Conservation (phyloP, 2,888 invertebrate species). For the Lagria hirta region DNA sequence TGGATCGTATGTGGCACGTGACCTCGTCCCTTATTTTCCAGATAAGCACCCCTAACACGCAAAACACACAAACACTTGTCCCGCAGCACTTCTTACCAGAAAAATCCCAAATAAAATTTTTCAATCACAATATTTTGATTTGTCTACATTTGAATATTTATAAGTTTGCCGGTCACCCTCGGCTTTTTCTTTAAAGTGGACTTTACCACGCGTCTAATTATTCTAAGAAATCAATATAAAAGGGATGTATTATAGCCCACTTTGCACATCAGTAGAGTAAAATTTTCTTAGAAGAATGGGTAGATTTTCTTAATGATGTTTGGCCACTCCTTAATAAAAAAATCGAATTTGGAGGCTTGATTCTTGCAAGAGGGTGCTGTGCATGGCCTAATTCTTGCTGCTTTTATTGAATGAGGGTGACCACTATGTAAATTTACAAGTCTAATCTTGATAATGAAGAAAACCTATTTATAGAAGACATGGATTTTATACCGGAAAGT, state of each 20-base stretch:
- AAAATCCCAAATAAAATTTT: slow-evolving; percentile 5
- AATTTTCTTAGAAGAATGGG: no score
- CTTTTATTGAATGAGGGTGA: no score
- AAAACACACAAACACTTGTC: slow-evolving; percentile 24
- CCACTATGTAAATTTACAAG: slow-evolving; percentile 10
- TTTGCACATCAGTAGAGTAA: slow-evolving; percentile 8
- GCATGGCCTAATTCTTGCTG: slow-evolving; percentile 12
- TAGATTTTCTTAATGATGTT: slow-evolving; percentile 12
- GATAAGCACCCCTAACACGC: slow-evolving; percentile 28
- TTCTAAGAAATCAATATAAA: slow-evolving; percentile 20
- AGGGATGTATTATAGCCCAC: slow-evolving; percentile 4
- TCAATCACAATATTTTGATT: slow-evolving; percentile 5
- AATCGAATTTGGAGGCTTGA: slow-evolving; percentile 6
- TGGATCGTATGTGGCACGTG: slow-evolving; percentile 26
- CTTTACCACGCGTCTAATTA: slow-evolving; percentile 12
- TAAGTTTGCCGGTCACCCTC: slow-evolving; percentile 11
- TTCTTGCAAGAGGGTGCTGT: slow-evolving; percentile 6
- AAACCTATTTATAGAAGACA: slow-evolving; percentile 18
- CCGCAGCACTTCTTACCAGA: slow-evolving; percentile 2
- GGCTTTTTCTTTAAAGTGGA: slow-evolving; percentile 15
- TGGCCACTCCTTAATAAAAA: slow-evolving; percentile 13
- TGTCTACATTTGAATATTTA: slow-evolving; percentile 12
- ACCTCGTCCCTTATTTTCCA: slow-evolving; percentile 24
- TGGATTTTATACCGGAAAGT: no score
- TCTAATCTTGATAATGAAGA: slow-evolving; percentile 10